Evolutionary conservation across 2,797 vertebrate species (phyloP).

Genomic region (Macropus fuliginosus): DNA sequence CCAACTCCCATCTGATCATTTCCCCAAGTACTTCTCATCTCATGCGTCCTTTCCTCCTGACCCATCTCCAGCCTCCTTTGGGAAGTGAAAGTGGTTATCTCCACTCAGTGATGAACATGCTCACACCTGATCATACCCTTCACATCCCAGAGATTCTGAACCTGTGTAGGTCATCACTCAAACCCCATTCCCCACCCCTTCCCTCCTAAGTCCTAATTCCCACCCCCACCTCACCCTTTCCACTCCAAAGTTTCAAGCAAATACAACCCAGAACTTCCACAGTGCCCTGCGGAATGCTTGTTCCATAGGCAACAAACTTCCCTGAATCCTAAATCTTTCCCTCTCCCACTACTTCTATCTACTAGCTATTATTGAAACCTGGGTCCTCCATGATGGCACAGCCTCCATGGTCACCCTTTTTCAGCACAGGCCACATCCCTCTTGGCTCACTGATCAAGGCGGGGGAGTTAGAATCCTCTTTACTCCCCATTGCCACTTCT

Average conservation of each 20-base stretch:
- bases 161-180: neutral
- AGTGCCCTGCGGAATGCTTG: no score
- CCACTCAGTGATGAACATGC: neutral
- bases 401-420: neutral
- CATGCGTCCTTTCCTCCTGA: neutral
- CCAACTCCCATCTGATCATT: neutral
- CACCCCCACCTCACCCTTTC: no score
- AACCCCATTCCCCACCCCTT: neutral
- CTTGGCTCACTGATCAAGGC: neutral
- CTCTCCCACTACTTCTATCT: neutral
- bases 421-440: neutral
- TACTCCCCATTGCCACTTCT: neutral
- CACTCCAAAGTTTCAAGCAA: no score
- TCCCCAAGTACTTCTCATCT: neutral
- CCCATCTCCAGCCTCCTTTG: neutral
- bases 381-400: neutral
- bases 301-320: no score
- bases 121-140: neutral
- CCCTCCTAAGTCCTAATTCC: no score
- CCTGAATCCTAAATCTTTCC: neutral
- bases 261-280: no score
- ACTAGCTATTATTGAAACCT: neutral
- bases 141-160: neutral
- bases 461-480: neutral
- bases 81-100: neutral